Conservation (phyloP, 2,113 vertebrate genomes). For the Pontoporia blainvillei region DNA sequence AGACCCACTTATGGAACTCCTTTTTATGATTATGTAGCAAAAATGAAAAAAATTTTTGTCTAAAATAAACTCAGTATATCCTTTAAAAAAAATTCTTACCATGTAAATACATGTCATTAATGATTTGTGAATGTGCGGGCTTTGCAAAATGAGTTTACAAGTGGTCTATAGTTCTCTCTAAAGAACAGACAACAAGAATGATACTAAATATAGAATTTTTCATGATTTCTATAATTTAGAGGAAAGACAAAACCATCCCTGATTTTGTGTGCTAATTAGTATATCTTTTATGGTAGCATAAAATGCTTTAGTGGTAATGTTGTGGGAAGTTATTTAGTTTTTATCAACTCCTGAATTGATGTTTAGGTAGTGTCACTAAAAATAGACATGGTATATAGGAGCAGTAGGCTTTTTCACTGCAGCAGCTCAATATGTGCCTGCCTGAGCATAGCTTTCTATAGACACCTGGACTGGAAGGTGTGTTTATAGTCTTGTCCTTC, state of each 20-base stretch:
- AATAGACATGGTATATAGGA: background rate
- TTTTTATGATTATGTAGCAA: background rate
- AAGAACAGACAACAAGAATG: background rate
- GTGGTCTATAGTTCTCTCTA: background rate
- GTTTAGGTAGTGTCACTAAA: background rate
- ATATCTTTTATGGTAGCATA: background rate
- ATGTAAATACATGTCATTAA: background rate
- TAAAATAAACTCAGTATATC: background rate
- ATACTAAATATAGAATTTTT: background rate
- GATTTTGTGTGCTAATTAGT: background rate
- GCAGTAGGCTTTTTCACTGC: background rate
- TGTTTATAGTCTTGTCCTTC: background rate
- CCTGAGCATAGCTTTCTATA: background rate
- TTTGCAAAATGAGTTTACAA: background rate
- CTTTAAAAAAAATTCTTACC: background rate
- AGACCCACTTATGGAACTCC: background rate
- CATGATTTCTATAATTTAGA: background rate
- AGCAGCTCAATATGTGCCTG: background rate
- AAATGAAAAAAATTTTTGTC: background rate
- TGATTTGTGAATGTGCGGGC: background rate
- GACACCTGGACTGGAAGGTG: background rate
- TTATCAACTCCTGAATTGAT: background rate
- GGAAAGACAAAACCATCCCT: background rate
- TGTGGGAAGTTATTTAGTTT: background rate
- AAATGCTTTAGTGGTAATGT: background rate